phyloP scores from a whole-genome alignment of 2,797 vertebrate genomes.

The Luscinia megarhynchos region DNA sequence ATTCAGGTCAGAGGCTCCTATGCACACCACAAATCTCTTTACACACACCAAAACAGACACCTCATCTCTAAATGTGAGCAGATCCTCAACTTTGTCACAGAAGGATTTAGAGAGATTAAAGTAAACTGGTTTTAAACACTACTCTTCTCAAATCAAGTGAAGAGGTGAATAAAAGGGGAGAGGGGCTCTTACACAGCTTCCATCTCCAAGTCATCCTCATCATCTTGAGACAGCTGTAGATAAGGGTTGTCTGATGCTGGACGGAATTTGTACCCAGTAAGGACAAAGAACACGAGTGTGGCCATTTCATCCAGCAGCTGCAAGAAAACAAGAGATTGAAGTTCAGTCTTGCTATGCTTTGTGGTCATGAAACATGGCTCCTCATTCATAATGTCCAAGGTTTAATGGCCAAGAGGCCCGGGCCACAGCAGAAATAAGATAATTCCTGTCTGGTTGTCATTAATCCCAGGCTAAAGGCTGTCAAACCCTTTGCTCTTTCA shows the following conservation, averaged over 20 bases:
- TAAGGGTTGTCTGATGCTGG: slow-evolving; percentile 89
- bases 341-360: neutral
- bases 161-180: neutral
- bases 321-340: neutral
- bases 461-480: slow-evolving; percentile 8
- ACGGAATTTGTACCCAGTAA: slow-evolving; percentile 88
- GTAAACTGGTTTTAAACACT: neutral
- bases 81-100: neutral
- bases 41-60: neutral
- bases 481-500: slow-evolving; percentile 16
- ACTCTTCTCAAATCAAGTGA: neutral
- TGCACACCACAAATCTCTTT: neutral
- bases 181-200: slow-evolving; percentile 85
- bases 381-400: neutral
- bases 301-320: slow-evolving; percentile 88
- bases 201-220: slow-evolving; percentile 86
- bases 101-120: neutral
- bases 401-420: neutral
- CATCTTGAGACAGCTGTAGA: slow-evolving; percentile 86
- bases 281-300: slow-evolving; percentile 85
- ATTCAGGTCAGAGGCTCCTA: neutral
- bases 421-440: neutral
- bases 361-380: neutral
- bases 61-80: neutral
- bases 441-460: neutral